Base-by-base conservation (phyloP, 2,888 invertebrate genomes). In the Sphaeridia pumilis region DNA sequence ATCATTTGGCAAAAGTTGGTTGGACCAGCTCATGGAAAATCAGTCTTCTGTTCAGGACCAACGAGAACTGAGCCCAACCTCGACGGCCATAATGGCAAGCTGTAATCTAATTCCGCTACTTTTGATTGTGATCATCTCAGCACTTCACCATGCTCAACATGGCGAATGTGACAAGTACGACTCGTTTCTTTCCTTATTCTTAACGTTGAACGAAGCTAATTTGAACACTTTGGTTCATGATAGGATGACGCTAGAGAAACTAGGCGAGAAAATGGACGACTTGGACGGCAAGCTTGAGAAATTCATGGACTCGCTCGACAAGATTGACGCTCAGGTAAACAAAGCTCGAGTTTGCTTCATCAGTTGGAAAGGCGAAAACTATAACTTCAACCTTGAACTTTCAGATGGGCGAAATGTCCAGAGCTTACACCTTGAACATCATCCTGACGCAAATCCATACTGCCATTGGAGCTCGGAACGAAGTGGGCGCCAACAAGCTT, bases 211-310 rank as follows among this genome's bases (percentile, higher is more conserved):
- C 5, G 26, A 26, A 25, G 22, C n/a, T 31, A 42, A 24, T 35
- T 48, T 25, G 36, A n/a, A 38, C 12, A n/a, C n/a, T n/a, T n/a
- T n/a, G n/a, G n/a, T n/a, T n/a, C n/a, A n/a, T n/a, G n/a, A n/a
- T n/a, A 52, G 52, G 21, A 52, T 52, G 46, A 52, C 38, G 14
- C 22, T 52, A 31, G 52, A 52, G 3, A 52, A 46, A 28, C 31
- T 52, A 2, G 52, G 52, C 1, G 7, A 34, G 1, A 52, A 52
- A 52, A 21, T 52, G 41, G 52, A 52, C 22, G 17, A 20, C 7
- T 22, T 52, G 10, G 36, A 20, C 4, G 36, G 38, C 4, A 52
- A 52, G 38, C 24, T 52, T 5, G n/a, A 17, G 3, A 17, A 28
- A 10, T 52, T 52, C 36, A 38, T 25, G 4, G 10, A 28, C 5